phyloP scores from a whole-genome alignment of 2,888 invertebrate species.

The Conomelus anceps region DNA sequence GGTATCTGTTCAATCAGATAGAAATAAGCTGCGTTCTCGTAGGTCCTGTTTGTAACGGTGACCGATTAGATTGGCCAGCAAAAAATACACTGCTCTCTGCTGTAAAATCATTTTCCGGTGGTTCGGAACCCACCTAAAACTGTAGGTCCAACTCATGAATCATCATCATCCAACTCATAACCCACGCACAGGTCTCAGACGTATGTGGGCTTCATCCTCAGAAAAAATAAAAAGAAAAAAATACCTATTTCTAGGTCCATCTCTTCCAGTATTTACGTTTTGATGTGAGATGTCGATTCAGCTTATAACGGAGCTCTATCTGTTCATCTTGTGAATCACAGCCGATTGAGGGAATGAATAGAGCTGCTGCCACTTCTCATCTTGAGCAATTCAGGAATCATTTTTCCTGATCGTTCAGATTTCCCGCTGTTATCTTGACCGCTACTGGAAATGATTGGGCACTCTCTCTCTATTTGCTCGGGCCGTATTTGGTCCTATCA shows the following conservation, averaged over 20 bases:
- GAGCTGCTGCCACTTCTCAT: not conserved
- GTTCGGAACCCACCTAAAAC: too few relatives aligned
- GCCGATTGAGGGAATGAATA: not conserved
- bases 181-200: too few relatives aligned
- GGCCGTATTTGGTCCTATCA: not conserved
- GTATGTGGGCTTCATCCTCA: too few relatives aligned
- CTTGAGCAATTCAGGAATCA: not conserved
- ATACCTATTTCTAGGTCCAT: not conserved
- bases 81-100: too few relatives aligned
- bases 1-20: too few relatives aligned
- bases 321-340: not conserved
- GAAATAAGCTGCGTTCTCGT: too few relatives aligned
- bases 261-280: not conserved
- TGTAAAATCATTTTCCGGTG: too few relatives aligned
- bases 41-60: too few relatives aligned
- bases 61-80: too few relatives aligned
- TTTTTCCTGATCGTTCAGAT: not conserved
- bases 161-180: too few relatives aligned
- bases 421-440: not conserved
- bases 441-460: not conserved
- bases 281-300: not conserved
- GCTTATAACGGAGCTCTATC: not conserved
- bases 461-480: not conserved
- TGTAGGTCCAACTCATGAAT: too few relatives aligned
- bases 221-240: too few relatives aligned